These are phyloP conservation scores for Tenodera sinensis DNA, from an alignment of 2,888 invertebrate species.

Conservation along the genomic window DNA sequence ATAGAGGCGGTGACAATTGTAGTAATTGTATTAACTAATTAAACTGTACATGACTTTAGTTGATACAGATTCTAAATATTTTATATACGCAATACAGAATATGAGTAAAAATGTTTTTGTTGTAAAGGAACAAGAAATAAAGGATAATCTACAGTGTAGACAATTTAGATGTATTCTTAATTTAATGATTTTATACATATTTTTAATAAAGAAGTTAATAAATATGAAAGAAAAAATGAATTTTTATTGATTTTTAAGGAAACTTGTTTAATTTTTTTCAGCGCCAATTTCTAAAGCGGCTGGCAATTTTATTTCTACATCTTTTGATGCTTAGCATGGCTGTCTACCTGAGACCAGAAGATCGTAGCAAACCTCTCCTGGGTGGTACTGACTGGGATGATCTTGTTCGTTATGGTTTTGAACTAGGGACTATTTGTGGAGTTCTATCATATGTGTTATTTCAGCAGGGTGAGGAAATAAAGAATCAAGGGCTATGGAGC, in stretches of 20 bases:
- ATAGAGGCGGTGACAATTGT: no score
- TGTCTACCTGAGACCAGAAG: constrained; percentile 83
- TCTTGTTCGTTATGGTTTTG: constrained; percentile 66
- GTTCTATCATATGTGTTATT: constrained; percentile 84
- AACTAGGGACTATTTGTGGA: constrained; percentile 79
- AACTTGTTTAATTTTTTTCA: constrained; percentile 44
- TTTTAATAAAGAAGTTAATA: no score
- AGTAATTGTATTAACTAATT: no score
- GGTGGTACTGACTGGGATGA: constrained; percentile 51
- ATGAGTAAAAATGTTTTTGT: no score
- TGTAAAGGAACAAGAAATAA: no score
- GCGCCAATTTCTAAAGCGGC: constrained; percentile 89
- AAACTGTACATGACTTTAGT: no score
- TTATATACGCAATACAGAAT: no score
- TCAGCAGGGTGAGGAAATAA: constrained; percentile 91
- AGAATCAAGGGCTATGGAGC: constrained; percentile 86
- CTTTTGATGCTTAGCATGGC: constrained; percentile 83
- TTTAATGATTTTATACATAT: no score
- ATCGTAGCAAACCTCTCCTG: constrained; percentile 54
- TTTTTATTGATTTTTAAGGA: not conserved
- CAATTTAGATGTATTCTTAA: no score
- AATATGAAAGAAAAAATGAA: no score
- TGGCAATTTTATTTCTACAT: constrained; percentile 84
- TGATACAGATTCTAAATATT: no score
- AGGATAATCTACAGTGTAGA: no score